Evolutionary conservation across 2,888 invertebrate species (phyloP), one percentile per base, ranked within the genome.

Genomic region (Frankliniella intonsa): DNA sequence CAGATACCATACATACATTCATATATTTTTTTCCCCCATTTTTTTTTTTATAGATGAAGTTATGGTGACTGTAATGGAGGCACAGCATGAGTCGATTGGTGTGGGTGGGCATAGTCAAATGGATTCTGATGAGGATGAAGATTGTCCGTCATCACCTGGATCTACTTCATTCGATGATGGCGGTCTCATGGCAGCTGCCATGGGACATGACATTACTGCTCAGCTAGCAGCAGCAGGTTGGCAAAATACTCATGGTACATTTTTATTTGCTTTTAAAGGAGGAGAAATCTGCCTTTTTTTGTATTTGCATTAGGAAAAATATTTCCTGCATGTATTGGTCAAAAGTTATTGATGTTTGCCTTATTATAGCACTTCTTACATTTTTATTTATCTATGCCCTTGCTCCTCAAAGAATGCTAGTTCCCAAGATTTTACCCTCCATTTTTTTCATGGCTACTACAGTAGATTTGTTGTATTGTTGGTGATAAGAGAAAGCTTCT

Each of bases 221-320:
- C 98, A 98, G 87, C 90, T 98, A 86, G 97, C 97, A 82, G 97
- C 97, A 86, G 97, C 98, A 88, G 98, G 97, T 95, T 89, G 88
- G 89, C 88, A 88, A 88, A 87, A 88, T 87, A 87, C 86, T 87
- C 87, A 89, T 88, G 89, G 89, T 89, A 89, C 83, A 83, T 84
- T 84, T 84, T 69, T 69, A 12, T 76, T 76, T 14, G 19, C 19
- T 55, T 14, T 14, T 55, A 12, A 0, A 11, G 17, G 14, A 14
- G 55, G 55, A 14, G 19, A 19, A 55, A 12, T 55, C n/a, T 55
- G 55, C 22, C 19, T 49, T 80, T 81, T 50, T 80, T 49, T 25
- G 22, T 38, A 62, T 19, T 55, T 55, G 27, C n/a, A 17, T 22
- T 38, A 62, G 9, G 65, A 7, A 55, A 55, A 55, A 3, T 7